Evolutionary conservation across 2,797 vertebrate species (phyloP).

Genomic region (Novumbra hubbsi): DNA sequence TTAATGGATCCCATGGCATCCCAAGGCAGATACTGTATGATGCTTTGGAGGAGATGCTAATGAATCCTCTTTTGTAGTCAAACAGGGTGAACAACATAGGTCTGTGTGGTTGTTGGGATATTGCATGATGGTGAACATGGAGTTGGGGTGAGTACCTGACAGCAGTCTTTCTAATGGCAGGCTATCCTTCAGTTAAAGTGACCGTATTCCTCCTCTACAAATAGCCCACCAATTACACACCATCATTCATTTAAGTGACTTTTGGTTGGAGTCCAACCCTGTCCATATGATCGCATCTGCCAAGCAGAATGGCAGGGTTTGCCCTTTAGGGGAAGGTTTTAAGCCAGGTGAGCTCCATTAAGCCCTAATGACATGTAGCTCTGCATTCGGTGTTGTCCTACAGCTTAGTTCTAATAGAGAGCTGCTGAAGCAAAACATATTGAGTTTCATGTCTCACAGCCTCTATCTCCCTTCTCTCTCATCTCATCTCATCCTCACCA

Average conservation of each 20-base stretch:
- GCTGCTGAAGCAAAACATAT: slow-evolving; percentile 45
- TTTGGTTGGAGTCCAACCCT: background rate
- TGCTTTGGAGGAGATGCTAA: too few species aligned
- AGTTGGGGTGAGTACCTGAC: too few species aligned
- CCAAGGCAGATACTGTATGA: too few species aligned
- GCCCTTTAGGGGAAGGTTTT: background rate
- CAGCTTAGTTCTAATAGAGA: slow-evolving; percentile 51
- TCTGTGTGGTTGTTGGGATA: too few species aligned
- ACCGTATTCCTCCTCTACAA: slow-evolving; percentile 33
- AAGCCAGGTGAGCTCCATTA: background rate
- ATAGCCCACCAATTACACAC: slow-evolving; percentile 9
- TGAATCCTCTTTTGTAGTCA: too few species aligned
- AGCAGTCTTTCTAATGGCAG: too few species aligned
- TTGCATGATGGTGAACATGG: too few species aligned
- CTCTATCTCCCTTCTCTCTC: background rate
- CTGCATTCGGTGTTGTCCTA: slow-evolving; percentile 40
- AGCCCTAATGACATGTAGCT: slow-evolving; percentile 23
- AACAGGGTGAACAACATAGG: too few species aligned
- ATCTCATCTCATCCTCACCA: background rate
- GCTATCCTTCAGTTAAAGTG: slow-evolving; percentile 23
- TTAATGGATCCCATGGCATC: too few species aligned
- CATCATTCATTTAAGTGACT: too few species aligned
- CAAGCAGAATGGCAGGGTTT: background rate
- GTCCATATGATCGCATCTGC: background rate
- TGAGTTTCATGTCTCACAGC: slow-evolving; percentile 52